Conservation (phyloP, 2,113 vertebrate species). For the Spheniscus mendiculus region DNA sequence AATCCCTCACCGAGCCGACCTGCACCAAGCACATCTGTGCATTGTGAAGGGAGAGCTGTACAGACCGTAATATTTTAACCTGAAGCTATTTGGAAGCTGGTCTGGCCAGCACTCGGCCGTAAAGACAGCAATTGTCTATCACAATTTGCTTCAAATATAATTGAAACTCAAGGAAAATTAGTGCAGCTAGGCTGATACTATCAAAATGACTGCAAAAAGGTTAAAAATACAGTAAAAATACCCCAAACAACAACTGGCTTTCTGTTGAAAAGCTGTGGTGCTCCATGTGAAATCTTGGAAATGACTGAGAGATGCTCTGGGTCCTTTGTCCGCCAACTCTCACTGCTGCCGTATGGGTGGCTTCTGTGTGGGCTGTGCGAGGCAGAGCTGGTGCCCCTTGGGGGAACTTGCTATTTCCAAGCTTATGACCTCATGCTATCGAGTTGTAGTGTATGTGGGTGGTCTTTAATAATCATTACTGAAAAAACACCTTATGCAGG, state of each 20-base stretch:
- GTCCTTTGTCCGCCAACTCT: background rate
- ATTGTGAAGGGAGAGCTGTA: background rate
- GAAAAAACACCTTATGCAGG: background rate
- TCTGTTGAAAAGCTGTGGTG: background rate
- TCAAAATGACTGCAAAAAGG: background rate
- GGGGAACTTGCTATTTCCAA: background rate
- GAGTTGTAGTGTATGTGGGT: background rate
- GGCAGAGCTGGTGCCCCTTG: background rate
- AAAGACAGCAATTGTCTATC: background rate
- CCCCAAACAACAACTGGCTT: background rate
- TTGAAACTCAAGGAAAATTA: constrained; percentile 15
- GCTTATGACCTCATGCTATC: background rate
- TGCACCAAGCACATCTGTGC: background rate
- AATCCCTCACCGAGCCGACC: background rate
- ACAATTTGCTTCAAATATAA: constrained; percentile 16
- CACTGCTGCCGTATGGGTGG: fast-evolving
- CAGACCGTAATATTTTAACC: background rate
- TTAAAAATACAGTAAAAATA: background rate
- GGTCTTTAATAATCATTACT: background rate
- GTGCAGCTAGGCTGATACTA: background rate
- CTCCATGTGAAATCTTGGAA: background rate
- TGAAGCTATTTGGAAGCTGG: background rate
- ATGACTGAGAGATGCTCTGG: background rate
- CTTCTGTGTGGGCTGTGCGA: background rate
- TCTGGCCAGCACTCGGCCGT: background rate